Percentiles rank a stretch among this genome's conserved stretches.
Evolutionary conservation across 2,113 vertebrate genomes (phyloP).

Genomic region (Neolamprologus variostigma): DNA sequence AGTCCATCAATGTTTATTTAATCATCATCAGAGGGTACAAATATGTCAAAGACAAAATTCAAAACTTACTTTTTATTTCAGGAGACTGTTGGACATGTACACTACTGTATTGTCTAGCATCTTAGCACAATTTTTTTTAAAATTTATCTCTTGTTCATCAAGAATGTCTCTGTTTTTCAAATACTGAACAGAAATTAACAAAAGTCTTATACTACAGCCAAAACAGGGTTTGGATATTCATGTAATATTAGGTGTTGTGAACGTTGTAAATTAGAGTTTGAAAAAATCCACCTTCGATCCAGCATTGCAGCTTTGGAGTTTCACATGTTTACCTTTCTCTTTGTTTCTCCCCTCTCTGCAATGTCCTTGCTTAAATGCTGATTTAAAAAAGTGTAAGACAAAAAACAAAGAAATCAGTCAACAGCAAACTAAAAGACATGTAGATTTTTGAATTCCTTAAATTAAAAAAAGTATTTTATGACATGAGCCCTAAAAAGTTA

Average conservation of each 20-base stretch:
- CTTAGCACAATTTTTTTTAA: rapidly evolving
- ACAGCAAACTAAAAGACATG: rapidly evolving
- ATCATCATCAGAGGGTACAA: neutral
- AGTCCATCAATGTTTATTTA: neutral
- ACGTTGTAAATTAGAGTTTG: rapidly evolving
- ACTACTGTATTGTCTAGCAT: neutral
- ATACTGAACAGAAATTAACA: neutral
- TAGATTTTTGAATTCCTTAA: neutral
- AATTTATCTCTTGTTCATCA: neutral
- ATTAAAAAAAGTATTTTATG: rapidly evolving
- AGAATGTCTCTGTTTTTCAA: neutral
- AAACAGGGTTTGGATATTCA: neutral
- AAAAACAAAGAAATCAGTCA: neutral
- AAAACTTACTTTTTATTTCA: neutral
- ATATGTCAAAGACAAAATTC: neutral
- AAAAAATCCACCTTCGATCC: neutral
- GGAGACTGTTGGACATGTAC: neutral
- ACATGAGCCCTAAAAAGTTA: neutral
- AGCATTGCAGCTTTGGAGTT: neutral
- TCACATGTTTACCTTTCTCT: neutral
- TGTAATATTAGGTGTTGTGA: neutral
- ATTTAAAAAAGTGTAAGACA: rapidly evolving
- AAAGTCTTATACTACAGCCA: rapidly evolving
- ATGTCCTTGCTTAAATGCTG: rapidly evolving
- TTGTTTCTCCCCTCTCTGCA: neutral